Base-by-base conservation (phyloP, 1,140 invertebrate genomes). In the Cecropterus lyciades region DNA sequence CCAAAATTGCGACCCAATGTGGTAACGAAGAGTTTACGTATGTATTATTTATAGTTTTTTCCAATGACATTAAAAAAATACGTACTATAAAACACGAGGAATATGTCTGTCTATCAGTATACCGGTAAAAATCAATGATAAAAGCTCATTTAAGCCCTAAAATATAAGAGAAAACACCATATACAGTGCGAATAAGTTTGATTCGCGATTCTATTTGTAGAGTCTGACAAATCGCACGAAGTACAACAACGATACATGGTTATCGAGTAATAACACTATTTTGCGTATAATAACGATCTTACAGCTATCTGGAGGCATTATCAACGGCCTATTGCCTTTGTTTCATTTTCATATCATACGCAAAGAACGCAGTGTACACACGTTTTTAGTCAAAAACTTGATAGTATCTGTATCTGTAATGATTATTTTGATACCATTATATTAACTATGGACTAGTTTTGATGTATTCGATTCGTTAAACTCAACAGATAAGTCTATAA, bases 161-260 rank as follows among this genome's bases (percentile, higher is more conserved):
- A 24, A 49, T 49, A 17, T 15, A 20, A 30, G 16, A 24, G 13
- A 49, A 62, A 49, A 37, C 14, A 33, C 56, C 57, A 60, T 37
- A 49, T 48, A 60, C 24, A 51, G 45, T 17, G 13, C 13, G 24
- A 52, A 37, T 16, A 30, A 9, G 24, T 48, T 40, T 33, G 30
- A 30, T 40, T 30, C 2, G 27, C 49, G 49, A 66, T 59, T 73
- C 75, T 80, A 81, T 79, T 81, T 79, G 69, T 69, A 73, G 70
- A 27, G 27, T 55, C 69, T 77, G 76, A 79, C 76, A 74, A 65
- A 72, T 43, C 46, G 15, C 14, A 10, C 43, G 14, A 59, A 27
- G 10, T 20, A 40, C 15, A 37, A 30, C 56, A 48, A 64, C 45
- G 24, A 64, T 71, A 71, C 65, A 66, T 40, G 65, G 52, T 71